Evolutionary conservation across 2,797 vertebrate species (phyloP), one percentile per base, ranked within the genome.

Genomic region (Myiotriccus ornatus): DNA sequence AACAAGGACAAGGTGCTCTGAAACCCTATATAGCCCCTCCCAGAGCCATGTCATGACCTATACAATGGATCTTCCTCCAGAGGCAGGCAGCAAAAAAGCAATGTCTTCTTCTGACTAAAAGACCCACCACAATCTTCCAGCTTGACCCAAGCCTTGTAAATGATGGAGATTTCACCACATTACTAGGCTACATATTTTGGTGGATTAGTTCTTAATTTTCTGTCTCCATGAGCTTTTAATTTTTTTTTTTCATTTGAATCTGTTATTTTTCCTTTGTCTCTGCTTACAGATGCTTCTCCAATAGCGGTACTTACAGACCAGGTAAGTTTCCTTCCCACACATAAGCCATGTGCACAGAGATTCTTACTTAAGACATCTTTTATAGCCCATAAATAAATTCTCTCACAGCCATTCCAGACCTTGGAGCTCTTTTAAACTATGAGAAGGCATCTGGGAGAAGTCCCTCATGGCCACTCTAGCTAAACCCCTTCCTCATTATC

Each of bases 41-140:
- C 65, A 47, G 27, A 70, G 62, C 34, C 39, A 12, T 2, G 23
- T 7, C 39, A 39, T 30, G 46, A 43, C 14, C 19, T 0, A 0
- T 37, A 19, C 22, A n/a, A 12, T 27, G 17, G 23, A 30, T 68
- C 47, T 41, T 76, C 32, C 32, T 80, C 22, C 43, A 28, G 28
- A 73, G 15, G 4, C 50, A 93, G 28, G 9, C 25, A 91, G 73
- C 13, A 53, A 84, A 56, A 75, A 22, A 46, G 62, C 13, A 71
- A 30, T 25, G 2, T 35, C 46, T 53, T 69, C 60, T 50, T 71
- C 49, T 50, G 35, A 39, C 41, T 59, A 50, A 52, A 10, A 34
- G 22, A 78, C 20, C 57, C 41, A 46, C 2, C 6, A 4, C 63
- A 62, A 73, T 21, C 16, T 73, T 30, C 50, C 67, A 84, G 11